A percentile compares a stretch with the other conserved stretches of the same genome.
These are phyloP conservation scores for Drosophila paranaensis DNA, from an alignment of 2,888 invertebrate species.

Conservation along the genomic window DNA sequence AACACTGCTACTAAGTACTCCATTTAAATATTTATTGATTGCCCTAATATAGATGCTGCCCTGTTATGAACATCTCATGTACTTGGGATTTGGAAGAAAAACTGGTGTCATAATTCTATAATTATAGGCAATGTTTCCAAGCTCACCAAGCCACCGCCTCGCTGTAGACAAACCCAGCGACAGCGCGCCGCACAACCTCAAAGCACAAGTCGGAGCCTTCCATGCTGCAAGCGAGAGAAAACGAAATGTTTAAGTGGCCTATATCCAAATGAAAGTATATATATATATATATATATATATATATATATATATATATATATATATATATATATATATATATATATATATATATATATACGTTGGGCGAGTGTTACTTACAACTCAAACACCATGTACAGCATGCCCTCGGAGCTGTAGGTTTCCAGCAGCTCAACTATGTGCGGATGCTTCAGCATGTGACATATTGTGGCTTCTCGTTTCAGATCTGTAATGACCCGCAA, in stretches of 20 bases:
- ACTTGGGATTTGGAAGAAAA: slow-evolving; percentile 5
- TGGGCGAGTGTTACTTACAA: slow-evolving; percentile 90
- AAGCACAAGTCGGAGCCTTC: slow-evolving; percentile 99
- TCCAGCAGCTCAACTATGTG: slow-evolving; percentile 99
- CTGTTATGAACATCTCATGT: not conserved
- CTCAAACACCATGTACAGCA: slow-evolving; percentile 99
- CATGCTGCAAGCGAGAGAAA: slow-evolving; percentile 89
- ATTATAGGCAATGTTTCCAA: slow-evolving; percentile 25
- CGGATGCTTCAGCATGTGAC: slow-evolving; percentile 99
- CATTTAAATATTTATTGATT: slow-evolving; percentile 8
- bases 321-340: slow-evolving; percentile 2
- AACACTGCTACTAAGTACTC: not conserved
- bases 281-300: not conserved
- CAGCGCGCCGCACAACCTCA: slow-evolving; percentile 98
- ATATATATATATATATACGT: not conserved
- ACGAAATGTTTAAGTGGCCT: slow-evolving; percentile 45
- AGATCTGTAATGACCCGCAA: slow-evolving; percentile 89
- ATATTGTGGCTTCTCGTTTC: slow-evolving; percentile 99
- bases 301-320: not conserved
- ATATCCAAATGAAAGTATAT: slow-evolving; percentile 31
- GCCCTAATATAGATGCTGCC: not conserved
- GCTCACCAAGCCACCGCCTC: slow-evolving; percentile 99
- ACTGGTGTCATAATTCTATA: slow-evolving; percentile 16
- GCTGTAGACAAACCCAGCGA: slow-evolving; percentile 99
- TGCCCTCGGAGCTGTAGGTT: slow-evolving; percentile 99